phyloP scores from a whole-genome alignment of 1,140 invertebrate genomes.

The Orius insidiosus region DNA sequence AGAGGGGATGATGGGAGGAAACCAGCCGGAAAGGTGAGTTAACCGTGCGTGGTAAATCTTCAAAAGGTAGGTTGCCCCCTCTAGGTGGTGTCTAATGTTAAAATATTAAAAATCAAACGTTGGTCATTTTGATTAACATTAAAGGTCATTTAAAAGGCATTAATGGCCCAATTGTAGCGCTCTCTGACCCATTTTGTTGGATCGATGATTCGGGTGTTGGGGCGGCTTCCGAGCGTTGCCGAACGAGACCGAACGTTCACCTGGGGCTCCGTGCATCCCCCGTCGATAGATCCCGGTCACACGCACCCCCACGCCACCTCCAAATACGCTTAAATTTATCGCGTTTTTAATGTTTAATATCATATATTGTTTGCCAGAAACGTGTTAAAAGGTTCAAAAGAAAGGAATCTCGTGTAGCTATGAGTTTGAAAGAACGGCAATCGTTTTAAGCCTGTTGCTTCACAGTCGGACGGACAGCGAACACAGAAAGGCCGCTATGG shows the following conservation, averaged over 20 bases:
- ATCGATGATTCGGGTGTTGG: constrained; percentile 1
- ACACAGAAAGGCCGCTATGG: not conserved
- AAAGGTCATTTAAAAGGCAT: no score
- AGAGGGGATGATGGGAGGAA: no score
- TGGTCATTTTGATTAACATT: no score
- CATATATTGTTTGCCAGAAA: not conserved
- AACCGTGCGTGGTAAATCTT: no score
- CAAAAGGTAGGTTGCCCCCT: no score
- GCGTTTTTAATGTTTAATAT: no score
- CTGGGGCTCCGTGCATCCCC: constrained; percentile 1
- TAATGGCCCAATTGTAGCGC: not conserved
- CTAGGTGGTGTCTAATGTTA: no score
- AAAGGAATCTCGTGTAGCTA: not conserved
- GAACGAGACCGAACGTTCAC: not conserved
- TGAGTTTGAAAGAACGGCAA: not conserved
- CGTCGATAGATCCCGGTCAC: not conserved
- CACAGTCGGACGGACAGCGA: not conserved
- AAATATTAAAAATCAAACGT: no score
- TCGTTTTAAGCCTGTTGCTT: constrained; percentile 5
- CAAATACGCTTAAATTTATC: no score
- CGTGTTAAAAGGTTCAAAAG: not conserved
- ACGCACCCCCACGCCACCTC: no score
- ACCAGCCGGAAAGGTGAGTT: no score
- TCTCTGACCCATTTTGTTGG: constrained; percentile 1
- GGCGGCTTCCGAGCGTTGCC: not conserved